Evolutionary conservation across 2,888 invertebrate species (phyloP).

Genomic region (Drosophila siamana): DNA sequence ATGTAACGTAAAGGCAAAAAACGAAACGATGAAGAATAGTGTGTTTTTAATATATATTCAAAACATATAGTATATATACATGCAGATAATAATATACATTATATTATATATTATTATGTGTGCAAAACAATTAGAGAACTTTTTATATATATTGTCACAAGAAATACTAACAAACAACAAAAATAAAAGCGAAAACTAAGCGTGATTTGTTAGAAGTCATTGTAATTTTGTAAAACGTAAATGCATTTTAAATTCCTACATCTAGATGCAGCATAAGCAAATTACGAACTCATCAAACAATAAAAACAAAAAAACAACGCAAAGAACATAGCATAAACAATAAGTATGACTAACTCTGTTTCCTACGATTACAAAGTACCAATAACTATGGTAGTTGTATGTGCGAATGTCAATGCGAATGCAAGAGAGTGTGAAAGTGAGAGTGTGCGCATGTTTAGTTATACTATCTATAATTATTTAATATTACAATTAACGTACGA

Average conservation of each 20-base stretch:
- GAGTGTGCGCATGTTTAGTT: constrained; percentile 57
- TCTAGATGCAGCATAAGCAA: constrained; percentile 47
- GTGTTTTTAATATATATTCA: constrained; percentile 61
- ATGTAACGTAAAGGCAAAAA: constrained; percentile 44
- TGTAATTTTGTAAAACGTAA: constrained; percentile 54
- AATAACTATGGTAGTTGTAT: constrained; percentile 74
- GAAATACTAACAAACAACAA: constrained; percentile 46
- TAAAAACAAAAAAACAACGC: constrained; percentile 23
- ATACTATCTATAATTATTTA: constrained; percentile 33
- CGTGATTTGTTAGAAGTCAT: constrained; percentile 78
- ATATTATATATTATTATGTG: constrained; percentile 53
- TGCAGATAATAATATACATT: constrained; percentile 55
- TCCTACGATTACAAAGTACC: constrained; percentile 76
- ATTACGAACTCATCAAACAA: constrained; percentile 37
- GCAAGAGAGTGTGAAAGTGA: constrained; percentile 31
- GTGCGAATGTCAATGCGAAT: constrained; percentile 10
- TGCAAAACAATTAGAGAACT: constrained; percentile 68
- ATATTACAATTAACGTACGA: constrained; percentile 63
- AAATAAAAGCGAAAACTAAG: constrained; percentile 47
- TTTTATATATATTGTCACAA: constrained; percentile 73
- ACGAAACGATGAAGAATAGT: constrained; percentile 69
- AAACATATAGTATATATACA: constrained; percentile 62
- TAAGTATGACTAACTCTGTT: constrained; percentile 77
- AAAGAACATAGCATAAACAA: constrained; percentile 65
- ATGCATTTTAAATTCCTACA: constrained; percentile 73